Conservation (phyloP, 1,140 invertebrate genomes). For the Hestina assimilis region DNA sequence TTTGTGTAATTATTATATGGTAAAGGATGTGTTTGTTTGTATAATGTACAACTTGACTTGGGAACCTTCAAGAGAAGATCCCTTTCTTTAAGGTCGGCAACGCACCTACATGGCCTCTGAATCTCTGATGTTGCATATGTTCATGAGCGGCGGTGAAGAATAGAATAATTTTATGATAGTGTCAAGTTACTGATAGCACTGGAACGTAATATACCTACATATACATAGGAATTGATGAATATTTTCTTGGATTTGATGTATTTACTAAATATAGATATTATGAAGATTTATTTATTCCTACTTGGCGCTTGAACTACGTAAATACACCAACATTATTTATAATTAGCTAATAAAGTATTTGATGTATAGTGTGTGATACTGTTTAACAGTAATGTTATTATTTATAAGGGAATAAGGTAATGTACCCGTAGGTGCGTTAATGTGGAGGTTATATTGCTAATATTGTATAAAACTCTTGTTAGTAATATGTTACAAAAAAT, state of each 20-base stretch:
- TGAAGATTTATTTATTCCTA: slow-evolving; percentile 22
- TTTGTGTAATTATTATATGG: no score
- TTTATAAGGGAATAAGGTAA: slow-evolving; percentile 59
- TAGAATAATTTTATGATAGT: no score
- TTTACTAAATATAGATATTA: slow-evolving; percentile 16
- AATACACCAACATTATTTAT: slow-evolving; percentile 52
- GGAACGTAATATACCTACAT: not conserved
- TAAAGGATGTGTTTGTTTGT: no score
- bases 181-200: not conserved
- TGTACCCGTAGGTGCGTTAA: slow-evolving; percentile 28
- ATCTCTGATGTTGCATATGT: no score
- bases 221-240: not conserved
- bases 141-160: no score
- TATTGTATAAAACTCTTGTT: no score
- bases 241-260: slow-evolving; percentile 14
- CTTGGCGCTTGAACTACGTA: slow-evolving; percentile 65
- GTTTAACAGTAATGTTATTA: slow-evolving; percentile 71
- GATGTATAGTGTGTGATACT: slow-evolving; percentile 70
- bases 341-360: slow-evolving; percentile 62
- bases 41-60: no score
- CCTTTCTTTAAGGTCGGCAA: no score
- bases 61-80: no score
- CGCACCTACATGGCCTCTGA: no score
- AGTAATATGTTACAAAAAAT: no score
- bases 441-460: slow-evolving; percentile 16